A percentile compares a stretch with the other conserved stretches of the same genome.
Evolutionary conservation across 2,797 vertebrate species (phyloP).

Genomic region (Lagothrix lagotricha): DNA sequence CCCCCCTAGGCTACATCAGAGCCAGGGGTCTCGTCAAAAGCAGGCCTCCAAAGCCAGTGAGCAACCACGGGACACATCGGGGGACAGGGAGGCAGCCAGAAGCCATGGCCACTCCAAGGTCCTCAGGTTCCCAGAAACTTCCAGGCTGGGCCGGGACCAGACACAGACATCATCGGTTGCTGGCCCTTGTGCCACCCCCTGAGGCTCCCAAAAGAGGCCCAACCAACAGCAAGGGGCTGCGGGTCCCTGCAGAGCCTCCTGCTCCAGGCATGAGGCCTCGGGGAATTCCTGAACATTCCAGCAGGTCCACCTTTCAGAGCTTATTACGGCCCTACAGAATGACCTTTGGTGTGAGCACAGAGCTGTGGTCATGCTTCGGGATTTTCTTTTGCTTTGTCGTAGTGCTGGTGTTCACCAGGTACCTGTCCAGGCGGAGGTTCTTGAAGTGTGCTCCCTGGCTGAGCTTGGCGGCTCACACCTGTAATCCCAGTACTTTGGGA

Average conservation of each 20-base stretch:
- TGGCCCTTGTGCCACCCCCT: background rate
- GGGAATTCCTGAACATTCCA: background rate
- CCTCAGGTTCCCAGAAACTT: background rate
- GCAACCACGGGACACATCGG: rapidly evolving
- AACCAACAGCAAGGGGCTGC: background rate
- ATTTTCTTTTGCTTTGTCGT: background rate
- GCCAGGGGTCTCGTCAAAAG: background rate
- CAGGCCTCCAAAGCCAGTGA: background rate
- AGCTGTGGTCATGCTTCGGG: rapidly evolving
- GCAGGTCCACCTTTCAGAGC: background rate
- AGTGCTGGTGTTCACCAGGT: rapidly evolving
- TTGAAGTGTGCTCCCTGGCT: background rate
- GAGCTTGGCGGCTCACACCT: background rate
- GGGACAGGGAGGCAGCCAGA: background rate
- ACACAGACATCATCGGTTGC: background rate
- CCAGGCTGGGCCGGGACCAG: background rate
- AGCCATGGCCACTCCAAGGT: no score
- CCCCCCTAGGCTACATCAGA: background rate
- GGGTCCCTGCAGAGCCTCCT: background rate
- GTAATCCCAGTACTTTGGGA: background rate
- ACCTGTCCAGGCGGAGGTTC: background rate
- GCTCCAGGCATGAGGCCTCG: no score
- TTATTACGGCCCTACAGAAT: rapidly evolving
- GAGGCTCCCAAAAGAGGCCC: background rate
- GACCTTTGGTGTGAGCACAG: background rate